Base-by-base conservation (phyloP, 2,888 invertebrate species). In the Caenorhabditis macrosperma region DNA sequence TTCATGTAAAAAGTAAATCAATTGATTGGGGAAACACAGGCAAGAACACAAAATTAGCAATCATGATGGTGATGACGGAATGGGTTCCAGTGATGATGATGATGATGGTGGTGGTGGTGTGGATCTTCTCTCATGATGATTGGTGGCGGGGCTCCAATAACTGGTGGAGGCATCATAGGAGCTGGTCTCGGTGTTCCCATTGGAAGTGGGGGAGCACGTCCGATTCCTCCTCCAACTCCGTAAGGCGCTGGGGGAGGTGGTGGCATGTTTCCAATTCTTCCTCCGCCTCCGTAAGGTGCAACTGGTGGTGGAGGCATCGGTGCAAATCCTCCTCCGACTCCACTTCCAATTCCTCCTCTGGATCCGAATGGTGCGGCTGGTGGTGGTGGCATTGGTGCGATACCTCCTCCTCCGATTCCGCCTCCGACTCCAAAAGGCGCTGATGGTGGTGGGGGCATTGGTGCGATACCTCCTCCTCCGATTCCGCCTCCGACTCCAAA, bases 41-140 rank as follows among this genome's bases (percentile, higher is more conserved):
- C 7, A 12, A 9, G 5, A 38, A 9, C 15, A 10, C 38, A 38
- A 44, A 17, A 17, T 50, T 24, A 24, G 24, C 10, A n/a, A n/a
- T n/a, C 24, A 50, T 50, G 50, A 24, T 50, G 50, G 15, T 50
- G 50, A 12, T 50, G 50, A 50, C 15, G 50, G 50, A 50, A 50
- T 50, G 50, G 50, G 26, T 50, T 50, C 17, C 15, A 50, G 12
- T 50, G 50, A 50, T 50, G 50, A 50, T 50, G 50, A 24, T 26
- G 50, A 24, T 26, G 50, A 12, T 50, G 50, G 12, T 50, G 50
- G 24, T 50, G 50, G 12, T 50, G 50, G 10, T 54, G 26, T 15
- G 52, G 52, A 17, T 54, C 52, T n/a, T 54, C 52, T 17, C 24
- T 28, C 28, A 54, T 30, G 30, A 30, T 15, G 7, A 30, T 30